Conservation (phyloP, 2,797 vertebrate species). For the Basileuterus tristriatus region DNA sequence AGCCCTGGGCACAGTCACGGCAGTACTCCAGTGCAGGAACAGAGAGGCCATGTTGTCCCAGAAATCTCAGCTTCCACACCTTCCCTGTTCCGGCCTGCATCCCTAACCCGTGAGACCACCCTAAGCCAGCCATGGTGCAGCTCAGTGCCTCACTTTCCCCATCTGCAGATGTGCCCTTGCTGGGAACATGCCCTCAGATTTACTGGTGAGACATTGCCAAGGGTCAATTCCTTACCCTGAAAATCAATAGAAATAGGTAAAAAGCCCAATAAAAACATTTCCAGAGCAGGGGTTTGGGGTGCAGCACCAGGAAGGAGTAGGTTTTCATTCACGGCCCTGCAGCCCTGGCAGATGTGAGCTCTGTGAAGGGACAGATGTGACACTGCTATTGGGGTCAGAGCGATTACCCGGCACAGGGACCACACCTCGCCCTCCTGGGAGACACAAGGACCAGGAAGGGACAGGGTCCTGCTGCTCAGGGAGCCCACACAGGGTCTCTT, state of each 20-base stretch:
- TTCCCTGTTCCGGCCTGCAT: background rate
- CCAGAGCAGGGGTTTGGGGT: background rate
- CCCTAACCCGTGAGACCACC: background rate
- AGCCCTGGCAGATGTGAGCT: background rate
- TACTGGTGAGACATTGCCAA: background rate
- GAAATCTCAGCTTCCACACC: background rate
- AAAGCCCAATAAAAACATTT: background rate
- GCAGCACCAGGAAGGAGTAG: background rate
- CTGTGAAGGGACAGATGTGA: constrained; percentile 1
- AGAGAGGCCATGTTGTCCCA: accelerated
- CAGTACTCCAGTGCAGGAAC: background rate
- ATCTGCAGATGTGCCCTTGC: background rate
- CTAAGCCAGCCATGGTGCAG: accelerated
- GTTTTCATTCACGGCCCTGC: background rate
- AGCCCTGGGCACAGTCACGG: background rate
- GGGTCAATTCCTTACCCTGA: background rate
- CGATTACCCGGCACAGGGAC: accelerated
- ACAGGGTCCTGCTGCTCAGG: background rate
- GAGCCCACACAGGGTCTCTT: background rate
- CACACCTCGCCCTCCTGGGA: accelerated
- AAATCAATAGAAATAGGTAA: background rate
- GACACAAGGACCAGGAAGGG: background rate
- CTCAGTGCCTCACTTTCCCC: background rate
- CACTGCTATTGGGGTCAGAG: background rate
- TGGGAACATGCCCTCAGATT: background rate